Conservation (phyloP, 92 coral and sea anemone genomes). For the Blastomussa wellsi region DNA sequence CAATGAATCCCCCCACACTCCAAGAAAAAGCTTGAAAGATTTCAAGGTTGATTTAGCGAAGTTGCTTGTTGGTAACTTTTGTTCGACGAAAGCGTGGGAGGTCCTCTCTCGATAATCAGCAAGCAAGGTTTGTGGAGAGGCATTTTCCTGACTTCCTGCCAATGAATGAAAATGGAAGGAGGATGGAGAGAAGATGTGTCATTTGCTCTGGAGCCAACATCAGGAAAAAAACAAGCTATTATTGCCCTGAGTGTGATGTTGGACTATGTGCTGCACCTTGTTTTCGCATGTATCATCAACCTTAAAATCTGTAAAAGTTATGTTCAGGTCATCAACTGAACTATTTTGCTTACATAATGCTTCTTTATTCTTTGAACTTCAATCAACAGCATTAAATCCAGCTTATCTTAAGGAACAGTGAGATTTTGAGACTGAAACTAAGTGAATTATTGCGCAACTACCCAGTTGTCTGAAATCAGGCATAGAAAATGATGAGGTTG, state of each 20-base stretch:
- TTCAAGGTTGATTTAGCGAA: conserved; percentile 20
- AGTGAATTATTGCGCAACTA: no score
- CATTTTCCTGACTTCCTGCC: conserved; percentile 50
- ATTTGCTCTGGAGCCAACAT: conserved; percentile 21
- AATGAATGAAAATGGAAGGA: conserved; percentile 32
- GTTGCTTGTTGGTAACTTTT: conserved; percentile 33
- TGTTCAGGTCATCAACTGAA: no score
- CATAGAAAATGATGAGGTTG: no score
- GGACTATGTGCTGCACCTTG: conserved; percentile 52
- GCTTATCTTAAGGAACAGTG: no score
- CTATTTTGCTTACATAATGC: no score
- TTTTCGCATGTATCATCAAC: conserved; percentile 18
- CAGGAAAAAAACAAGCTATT: conserved; percentile 12
- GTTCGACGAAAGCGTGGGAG: conserved; percentile 35
- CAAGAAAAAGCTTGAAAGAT: conserved; percentile 11
- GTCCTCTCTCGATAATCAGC: no score
- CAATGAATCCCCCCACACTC: conserved; percentile 13
- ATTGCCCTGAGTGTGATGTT: conserved; percentile 43
- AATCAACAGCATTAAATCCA: no score
- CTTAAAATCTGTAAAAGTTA: no score
- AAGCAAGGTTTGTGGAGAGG: conserved; percentile 40
- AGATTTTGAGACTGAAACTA: no score
- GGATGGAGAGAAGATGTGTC: conserved; percentile 32
- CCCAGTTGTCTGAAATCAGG: no score
- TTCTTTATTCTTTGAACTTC: no score